Evolutionary conservation across 23 tunicate species (phyloP), one percentile per base, ranked within the genome.

Genomic region (Trididemnum clinides): DNA sequence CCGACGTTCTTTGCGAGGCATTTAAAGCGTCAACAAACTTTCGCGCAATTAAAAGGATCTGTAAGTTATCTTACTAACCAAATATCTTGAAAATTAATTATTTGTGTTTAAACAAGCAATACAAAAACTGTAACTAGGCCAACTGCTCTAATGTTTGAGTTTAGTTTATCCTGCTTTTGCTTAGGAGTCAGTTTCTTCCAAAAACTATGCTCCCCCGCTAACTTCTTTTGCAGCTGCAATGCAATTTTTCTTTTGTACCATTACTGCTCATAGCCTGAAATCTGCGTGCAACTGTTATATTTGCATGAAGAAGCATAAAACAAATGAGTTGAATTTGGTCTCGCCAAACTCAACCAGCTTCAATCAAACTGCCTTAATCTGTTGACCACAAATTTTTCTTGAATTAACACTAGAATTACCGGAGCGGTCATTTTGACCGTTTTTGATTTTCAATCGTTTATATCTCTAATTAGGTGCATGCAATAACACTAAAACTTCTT

Each of bases 1-100:
- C 75, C 37, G 75, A 31, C 75, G 75, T 66, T 66, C 75, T 66
- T 66, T 66, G 75, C 75, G 75, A 66, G 37, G 37, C 37, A 66
- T 66, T 66, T 28, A 66, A 66, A 66, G 31, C 75, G 75, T 31
- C 37, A 66, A 66, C 75, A 62, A 62, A 31, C 75, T 66, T 66
- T 66, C 75, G 37, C 75, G 75, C 37, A 66, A 66, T 66, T 31
- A 66, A 66, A 31, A 66, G 75, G 31, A 66, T 31, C 6, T 66
- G 10, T 66, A 66, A 66, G 75, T 66, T 66, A 28, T 66, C 75
- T 66, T 31, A 66, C 54, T 44, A 7, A 44, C 54, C 54, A 44
- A 15, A 44, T 44, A 44, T 44, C 15, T 44, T 44, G 54, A 44
- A 44, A 44, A 44, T 44, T 44, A 44, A 15, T 44, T 44, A 7